Evolutionary conservation across 2,797 vertebrate species (phyloP).

Genomic region (Rhinella marina): DNA sequence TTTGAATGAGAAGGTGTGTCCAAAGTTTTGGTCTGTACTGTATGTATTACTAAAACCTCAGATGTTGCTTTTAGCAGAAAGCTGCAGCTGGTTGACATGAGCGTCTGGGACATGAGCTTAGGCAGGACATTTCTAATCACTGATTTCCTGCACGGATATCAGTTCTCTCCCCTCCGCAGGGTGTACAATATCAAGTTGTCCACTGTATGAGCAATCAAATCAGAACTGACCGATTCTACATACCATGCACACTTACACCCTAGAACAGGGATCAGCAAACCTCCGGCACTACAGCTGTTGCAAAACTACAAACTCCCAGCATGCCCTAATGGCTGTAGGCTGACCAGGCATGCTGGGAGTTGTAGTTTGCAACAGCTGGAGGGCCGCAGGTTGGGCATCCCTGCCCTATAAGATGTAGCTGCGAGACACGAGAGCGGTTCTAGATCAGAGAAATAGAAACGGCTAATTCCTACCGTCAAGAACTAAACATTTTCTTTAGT

Average conservation of each 20-base stretch:
- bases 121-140: not conserved
- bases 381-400: too few species aligned
- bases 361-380: too few species aligned
- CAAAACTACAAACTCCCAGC: too few species aligned
- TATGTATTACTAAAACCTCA: not conserved
- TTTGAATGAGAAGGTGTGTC: too few species aligned
- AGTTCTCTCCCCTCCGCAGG: too few species aligned
- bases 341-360: too few species aligned
- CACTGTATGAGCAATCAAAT: not conserved
- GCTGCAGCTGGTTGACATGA: not conserved
- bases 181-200: not conserved
- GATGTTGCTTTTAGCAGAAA: constrained; percentile 10
- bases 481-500: constrained; percentile 91
- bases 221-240: not conserved
- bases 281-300: too few species aligned
- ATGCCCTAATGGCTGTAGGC: too few species aligned
- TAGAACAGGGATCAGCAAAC: too few species aligned
- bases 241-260: not conserved
- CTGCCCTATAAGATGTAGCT: constrained; percentile 26
- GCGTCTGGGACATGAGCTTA: not conserved
- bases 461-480: constrained; percentile 84
- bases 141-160: not conserved
- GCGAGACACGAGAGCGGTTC: not conserved
- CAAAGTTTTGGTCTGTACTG: too few species aligned
- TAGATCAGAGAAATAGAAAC: constrained; percentile 51